Conservation (phyloP, 1,140 invertebrate species). For the Drosophila hydei region DNA sequence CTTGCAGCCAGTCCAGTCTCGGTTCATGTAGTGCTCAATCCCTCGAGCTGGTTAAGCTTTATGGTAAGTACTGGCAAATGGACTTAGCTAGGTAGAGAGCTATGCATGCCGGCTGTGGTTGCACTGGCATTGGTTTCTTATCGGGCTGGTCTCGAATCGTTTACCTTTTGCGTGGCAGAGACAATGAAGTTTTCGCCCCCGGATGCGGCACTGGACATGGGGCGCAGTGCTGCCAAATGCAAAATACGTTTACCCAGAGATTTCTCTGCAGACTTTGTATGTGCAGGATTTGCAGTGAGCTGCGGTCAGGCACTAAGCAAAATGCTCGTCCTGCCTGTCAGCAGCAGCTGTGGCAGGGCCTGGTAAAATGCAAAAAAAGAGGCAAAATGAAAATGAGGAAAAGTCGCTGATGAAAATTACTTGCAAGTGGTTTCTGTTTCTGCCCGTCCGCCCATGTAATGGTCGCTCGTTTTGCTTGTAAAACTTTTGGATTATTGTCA, state of each 20-base stretch:
- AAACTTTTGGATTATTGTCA: slow-evolving; percentile 82
- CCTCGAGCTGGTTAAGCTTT: slow-evolving; percentile 53
- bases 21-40: not conserved
- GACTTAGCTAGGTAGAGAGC: slow-evolving; percentile 10
- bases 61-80: slow-evolving; percentile 55
- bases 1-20: not conserved
- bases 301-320: slow-evolving; percentile 37
- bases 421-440: slow-evolving; percentile 81
- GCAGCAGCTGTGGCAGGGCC: slow-evolving; percentile 46
- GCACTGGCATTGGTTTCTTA: slow-evolving; percentile 48
- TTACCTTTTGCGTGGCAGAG: slow-evolving; percentile 66
- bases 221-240: slow-evolving; percentile 29
- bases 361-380: not conserved
- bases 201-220: slow-evolving; percentile 3
- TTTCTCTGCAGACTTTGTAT: slow-evolving; percentile 36
- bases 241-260: slow-evolving; percentile 45
- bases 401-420: slow-evolving; percentile 77
- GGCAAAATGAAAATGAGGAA: slow-evolving; percentile 17
- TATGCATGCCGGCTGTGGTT: slow-evolving; percentile 28
- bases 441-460: slow-evolving; percentile 69
- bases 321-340: slow-evolving; percentile 46
- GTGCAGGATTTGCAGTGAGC: not conserved
- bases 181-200: slow-evolving; percentile 55
- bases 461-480: slow-evolving; percentile 80
- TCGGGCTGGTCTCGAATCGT: slow-evolving; percentile 53